Evolutionary conservation across 2,797 vertebrate genomes (phyloP), one percentile per base, ranked within the genome.

Genomic region (Neosilurus hyrtlii): DNA sequence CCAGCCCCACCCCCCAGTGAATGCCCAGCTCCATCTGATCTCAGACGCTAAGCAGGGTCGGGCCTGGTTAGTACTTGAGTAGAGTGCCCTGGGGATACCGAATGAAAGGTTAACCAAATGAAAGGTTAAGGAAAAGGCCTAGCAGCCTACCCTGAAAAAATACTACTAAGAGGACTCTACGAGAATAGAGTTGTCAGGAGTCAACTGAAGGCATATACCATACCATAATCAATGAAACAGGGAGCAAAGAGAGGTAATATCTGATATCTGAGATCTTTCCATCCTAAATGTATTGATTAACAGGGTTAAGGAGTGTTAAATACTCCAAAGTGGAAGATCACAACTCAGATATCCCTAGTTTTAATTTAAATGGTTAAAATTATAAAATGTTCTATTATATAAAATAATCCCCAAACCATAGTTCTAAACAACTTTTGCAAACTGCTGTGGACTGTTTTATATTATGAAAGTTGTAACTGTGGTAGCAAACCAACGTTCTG

Each of bases 341-440:
- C 22, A 65, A 65, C 35, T 68, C 30, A 10, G 66, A 43, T 35
- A 43, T 20, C 35, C 35, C 30, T 12, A n/a, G 26, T 24, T 30
- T 73, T 30, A 30, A 54, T 72, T 72, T 14, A 52, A 49, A 52
- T 70, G 67, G 22, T 70, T 72, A 52, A 56, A 56, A 54, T 72
- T 7, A 52, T 72, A 7, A 9, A 52, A 56, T 30, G 8, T 73
- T 54, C 8, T 1, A 56, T 73, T 35, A 20, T 73, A 54, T 3
- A 20, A 3, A 56, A 73, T 70, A 56, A 20, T 24, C 8, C 71
- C 14, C 7, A 15, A 72, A 72, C 52, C 22, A 74, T 10, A 9
- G 24, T 16, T 74, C 6, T 51, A 71, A 70, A 22, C 9, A 8
- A 37, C 15, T 67, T 37, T 30, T 24, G n/a, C 51, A 54, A 9